phyloP scores from a whole-genome alignment of 2,888 invertebrate species.

The Amaurobius ferox region DNA sequence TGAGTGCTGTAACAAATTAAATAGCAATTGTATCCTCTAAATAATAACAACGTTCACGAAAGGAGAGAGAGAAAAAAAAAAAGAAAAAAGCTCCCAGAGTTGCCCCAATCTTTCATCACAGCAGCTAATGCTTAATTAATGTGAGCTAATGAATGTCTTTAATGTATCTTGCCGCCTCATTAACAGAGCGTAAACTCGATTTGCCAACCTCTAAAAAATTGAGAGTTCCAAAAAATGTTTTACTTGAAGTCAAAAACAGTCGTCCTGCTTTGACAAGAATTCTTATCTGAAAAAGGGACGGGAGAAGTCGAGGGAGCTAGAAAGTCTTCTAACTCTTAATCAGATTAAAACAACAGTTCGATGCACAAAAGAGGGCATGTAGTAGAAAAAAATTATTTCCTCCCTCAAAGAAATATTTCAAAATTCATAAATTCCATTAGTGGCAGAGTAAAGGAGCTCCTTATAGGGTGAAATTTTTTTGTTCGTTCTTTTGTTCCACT shows the following conservation, averaged over 20 bases:
- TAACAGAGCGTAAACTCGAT: conserved; percentile 5
- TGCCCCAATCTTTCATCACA: neutral
- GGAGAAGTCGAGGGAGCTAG: neutral
- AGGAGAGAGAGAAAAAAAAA: too few relatives aligned
- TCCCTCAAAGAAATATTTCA: conserved; percentile 23
- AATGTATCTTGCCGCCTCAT: conserved; percentile 4
- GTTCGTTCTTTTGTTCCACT: conserved; percentile 4
- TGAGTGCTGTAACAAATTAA: too few relatives aligned
- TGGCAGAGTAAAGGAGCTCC: conserved; percentile 8
- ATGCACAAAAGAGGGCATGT: neutral
- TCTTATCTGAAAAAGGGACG: neutral
- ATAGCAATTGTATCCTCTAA: too few relatives aligned
- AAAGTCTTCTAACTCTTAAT: conserved; percentile 32
- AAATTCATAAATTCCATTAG: conserved; percentile 67
- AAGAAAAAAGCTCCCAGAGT: neutral
- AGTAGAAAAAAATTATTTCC: neutral
- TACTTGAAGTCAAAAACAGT: neutral
- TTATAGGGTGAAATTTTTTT: conserved; percentile 10
- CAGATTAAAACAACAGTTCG: conserved; percentile 31
- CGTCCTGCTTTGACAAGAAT: neutral
- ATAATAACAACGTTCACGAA: too few relatives aligned
- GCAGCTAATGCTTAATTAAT: conserved; percentile 5
- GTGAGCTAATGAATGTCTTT: neutral
- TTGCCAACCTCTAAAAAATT: neutral
- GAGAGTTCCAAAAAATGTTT: neutral